phyloP scores from a whole-genome alignment of 2,888 invertebrate species.

The Piscicola geometra region DNA sequence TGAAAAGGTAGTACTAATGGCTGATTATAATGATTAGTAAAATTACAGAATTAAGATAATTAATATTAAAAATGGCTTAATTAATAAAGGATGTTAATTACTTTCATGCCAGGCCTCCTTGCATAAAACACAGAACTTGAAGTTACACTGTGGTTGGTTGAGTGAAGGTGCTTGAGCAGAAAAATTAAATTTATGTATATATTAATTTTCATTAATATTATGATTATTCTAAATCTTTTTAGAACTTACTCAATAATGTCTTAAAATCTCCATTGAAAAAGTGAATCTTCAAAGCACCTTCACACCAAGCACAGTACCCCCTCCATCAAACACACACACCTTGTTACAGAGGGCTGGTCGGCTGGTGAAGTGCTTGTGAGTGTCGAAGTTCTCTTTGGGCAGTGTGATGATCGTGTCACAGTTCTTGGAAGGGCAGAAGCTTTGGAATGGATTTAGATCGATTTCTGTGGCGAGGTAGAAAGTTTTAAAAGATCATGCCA shows the following conservation, averaged over 20 bases:
- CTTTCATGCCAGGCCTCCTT: constrained; percentile 53
- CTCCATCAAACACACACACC: no score
- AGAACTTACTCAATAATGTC: no score
- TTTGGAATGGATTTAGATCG: constrained; percentile 1
- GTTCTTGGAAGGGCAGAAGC: constrained; percentile 11
- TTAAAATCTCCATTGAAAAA: no score
- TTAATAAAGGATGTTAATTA: constrained; percentile 45
- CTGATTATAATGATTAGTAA: no score
- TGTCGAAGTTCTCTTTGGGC: not conserved
- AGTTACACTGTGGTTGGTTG: constrained; percentile 48
- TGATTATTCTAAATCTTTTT: no score
- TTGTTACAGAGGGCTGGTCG: not conserved
- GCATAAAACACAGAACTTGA: constrained; percentile 54
- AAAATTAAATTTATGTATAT: no score
- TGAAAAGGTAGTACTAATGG: not conserved
- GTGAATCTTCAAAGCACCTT: no score
- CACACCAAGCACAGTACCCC: not conserved
- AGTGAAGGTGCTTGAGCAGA: no score
- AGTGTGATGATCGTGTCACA: not conserved
- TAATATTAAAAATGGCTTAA: no score
- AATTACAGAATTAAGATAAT: no score
- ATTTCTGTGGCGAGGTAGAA: constrained; percentile 6
- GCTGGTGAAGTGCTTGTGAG: not conserved
- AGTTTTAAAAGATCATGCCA: no score
- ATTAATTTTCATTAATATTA: no score